These are phyloP conservation scores for Dioctria linearis DNA, from an alignment of 2,888 invertebrate species.

Conservation along the genomic window DNA sequence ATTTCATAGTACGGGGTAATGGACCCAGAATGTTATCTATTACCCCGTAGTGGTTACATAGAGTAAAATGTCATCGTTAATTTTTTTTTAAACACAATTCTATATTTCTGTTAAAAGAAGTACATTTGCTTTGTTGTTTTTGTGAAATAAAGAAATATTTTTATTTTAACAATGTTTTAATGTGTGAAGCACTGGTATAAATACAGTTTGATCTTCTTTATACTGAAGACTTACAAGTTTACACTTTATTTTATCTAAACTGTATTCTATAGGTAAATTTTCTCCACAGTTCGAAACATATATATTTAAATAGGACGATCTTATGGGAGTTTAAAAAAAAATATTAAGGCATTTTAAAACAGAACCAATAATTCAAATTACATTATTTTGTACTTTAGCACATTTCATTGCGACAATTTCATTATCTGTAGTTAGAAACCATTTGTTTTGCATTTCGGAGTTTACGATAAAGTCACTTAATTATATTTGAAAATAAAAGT, in stretches of 20 bases:
- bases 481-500: too few species aligned
- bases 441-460: slow-evolving; percentile 54
- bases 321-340: slow-evolving; percentile 56
- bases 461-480: background rate
- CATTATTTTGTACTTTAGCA: slow-evolving; percentile 42
- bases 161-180: too few species aligned
- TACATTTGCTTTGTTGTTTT: too few species aligned
- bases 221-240: slow-evolving; percentile 29
- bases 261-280: slow-evolving; percentile 10
- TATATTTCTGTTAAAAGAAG: too few species aligned
- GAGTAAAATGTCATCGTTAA: too few species aligned
- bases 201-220: background rate
- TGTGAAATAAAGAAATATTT: too few species aligned
- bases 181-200: slow-evolving; percentile 26
- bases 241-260: slow-evolving; percentile 54
- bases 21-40: too few species aligned
- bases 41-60: too few species aligned
- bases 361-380: slow-evolving; percentile 54
- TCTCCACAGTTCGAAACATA: slow-evolving; percentile 41
- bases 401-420: slow-evolving; percentile 53
- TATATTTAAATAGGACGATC: slow-evolving; percentile 18
- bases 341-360: slow-evolving; percentile 47
- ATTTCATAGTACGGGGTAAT: too few species aligned
- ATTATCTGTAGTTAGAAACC: slow-evolving; percentile 60
- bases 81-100: too few species aligned